Conservation (phyloP, 2,113 vertebrate genomes). For the Ia io region DNA sequence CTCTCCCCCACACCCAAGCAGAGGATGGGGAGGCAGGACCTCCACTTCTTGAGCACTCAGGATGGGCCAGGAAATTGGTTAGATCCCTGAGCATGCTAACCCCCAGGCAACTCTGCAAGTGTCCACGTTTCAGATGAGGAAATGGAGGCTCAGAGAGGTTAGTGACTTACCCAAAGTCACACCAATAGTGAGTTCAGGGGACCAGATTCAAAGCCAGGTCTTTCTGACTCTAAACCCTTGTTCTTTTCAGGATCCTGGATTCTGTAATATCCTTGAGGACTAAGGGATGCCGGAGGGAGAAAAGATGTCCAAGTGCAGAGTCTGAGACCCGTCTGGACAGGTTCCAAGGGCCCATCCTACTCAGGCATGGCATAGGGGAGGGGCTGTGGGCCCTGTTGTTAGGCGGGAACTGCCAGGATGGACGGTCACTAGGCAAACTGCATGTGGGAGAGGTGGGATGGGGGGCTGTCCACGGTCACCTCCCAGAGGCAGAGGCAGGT, state of each 20-base stretch:
- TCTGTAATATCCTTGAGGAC: neutral
- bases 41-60: too few species aligned
- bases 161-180: neutral
- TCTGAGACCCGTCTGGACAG: neutral
- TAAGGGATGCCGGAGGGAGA: neutral
- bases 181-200: neutral
- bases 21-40: neutral
- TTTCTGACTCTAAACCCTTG: neutral
- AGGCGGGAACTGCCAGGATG: neutral
- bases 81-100: neutral
- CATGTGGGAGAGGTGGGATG: neutral
- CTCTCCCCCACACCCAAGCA: neutral
- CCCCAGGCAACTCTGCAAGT: neutral
- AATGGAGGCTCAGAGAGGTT: neutral
- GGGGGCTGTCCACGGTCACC: neutral
- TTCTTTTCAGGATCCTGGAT: neutral
- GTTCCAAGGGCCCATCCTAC: neutral
- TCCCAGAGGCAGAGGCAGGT: neutral
- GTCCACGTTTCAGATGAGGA: neutral
- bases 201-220: neutral
- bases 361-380: neutral
- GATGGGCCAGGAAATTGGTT: neutral
- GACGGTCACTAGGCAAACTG: neutral
- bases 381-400: rapidly evolving
- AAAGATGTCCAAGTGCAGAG: neutral